Conservation (phyloP, 1,140 invertebrate species). For the Chrysomallon squamiferum region DNA sequence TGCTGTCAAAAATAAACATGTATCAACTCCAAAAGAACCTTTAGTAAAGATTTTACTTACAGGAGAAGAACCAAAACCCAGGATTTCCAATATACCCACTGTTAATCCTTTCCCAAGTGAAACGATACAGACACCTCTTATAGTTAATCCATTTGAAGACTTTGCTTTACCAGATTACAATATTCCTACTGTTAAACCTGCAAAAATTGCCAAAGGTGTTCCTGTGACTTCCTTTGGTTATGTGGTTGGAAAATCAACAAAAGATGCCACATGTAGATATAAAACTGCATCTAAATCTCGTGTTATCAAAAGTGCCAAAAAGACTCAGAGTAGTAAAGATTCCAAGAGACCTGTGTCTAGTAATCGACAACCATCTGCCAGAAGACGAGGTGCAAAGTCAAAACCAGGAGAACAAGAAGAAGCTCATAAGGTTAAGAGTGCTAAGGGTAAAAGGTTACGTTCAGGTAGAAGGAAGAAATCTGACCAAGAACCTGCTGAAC, state of each 20-base stretch:
- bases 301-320: conserved; percentile 35
- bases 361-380: conserved; percentile 25
- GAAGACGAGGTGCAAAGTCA: conserved; percentile 27
- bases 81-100: background rate
- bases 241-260: conserved; percentile 31
- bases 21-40: conserved; percentile 10
- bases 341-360: conserved; percentile 35
- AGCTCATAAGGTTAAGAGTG: conserved; percentile 38
- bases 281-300: conserved; percentile 31
- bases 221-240: conserved; percentile 39
- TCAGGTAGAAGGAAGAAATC: conserved; percentile 32
- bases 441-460: conserved; percentile 30
- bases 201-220: conserved; percentile 10
- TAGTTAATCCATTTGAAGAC: conserved; percentile 55
- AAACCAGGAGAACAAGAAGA: conserved; percentile 33
- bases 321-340: conserved; percentile 21
- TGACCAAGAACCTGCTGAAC: conserved; percentile 19
- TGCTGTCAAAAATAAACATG: no score
- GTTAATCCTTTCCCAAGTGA: background rate
- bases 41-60: conserved; percentile 14
- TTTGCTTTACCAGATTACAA: conserved; percentile 7
- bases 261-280: conserved; percentile 21
- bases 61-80: background rate
- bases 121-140: conserved; percentile 43
- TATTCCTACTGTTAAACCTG: conserved; percentile 11